Evolutionary conservation across 1,140 invertebrate genomes (phyloP).

Genomic region (Caerostris darwini): DNA sequence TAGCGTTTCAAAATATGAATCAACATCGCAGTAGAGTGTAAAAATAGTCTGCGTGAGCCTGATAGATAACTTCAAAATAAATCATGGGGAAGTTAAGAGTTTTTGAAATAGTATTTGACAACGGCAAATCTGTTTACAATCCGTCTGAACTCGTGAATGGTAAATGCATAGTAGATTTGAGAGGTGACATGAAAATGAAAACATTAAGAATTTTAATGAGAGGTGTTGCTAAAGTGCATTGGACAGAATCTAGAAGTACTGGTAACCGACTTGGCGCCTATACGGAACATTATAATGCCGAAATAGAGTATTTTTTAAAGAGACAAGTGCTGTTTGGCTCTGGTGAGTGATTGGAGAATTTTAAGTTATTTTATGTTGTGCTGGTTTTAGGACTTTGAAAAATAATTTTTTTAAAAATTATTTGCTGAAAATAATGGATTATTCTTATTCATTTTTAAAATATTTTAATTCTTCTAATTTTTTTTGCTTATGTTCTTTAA

Average conservation of each 20-base stretch:
- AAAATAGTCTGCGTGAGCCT: neutral
- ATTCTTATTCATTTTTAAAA: no score
- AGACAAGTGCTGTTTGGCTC: constrained; percentile 83
- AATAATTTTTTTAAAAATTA: no score
- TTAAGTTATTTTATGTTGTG: no score
- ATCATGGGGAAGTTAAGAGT: constrained; percentile 83
- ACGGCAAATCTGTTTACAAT: constrained; percentile 83
- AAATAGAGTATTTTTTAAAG: constrained; percentile 84
- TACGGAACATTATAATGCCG: constrained; percentile 84
- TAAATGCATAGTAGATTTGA: constrained; percentile 83
- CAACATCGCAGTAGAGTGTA: constrained; percentile 29
- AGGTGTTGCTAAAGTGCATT: constrained; percentile 83
- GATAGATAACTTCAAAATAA: neutral
- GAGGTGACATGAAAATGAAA: constrained; percentile 83
- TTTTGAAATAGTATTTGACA: constrained; percentile 83
- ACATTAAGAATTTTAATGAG: constrained; percentile 83
- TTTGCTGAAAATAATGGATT: no score
- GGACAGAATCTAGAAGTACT: constrained; percentile 83
- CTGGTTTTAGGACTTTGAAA: no score
- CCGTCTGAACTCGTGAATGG: constrained; percentile 83
- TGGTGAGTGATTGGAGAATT: constrained; percentile 79
- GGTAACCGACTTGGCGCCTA: constrained; percentile 83
- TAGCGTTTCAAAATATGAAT: constrained; percentile 5
- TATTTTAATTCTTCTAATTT: no score
- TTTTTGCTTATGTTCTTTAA: no score